These are phyloP conservation scores for Paramisgurnus dabryanus DNA, from an alignment of 2,113 vertebrate species.

Conservation along the genomic window DNA sequence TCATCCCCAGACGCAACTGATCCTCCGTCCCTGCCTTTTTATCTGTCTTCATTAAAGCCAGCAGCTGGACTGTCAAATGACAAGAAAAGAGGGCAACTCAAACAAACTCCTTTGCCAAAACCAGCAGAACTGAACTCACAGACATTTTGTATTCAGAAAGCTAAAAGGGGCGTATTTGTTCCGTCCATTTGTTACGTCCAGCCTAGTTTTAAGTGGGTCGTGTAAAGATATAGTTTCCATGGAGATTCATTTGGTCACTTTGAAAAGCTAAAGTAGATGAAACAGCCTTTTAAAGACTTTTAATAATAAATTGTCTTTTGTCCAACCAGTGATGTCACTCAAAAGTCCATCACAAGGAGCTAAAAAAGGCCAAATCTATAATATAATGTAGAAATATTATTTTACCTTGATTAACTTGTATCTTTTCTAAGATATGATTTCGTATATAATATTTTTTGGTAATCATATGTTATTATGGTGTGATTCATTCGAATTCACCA, in stretches of 20 bases:
- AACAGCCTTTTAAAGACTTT: no score
- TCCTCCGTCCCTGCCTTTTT: constrained; percentile 37
- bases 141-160: neutral
- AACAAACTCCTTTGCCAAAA: constrained; percentile 14
- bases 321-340: no score
- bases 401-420: no score
- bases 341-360: no score
- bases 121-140: neutral
- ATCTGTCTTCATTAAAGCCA: constrained; percentile 50
- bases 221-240: neutral
- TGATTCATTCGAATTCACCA: no score
- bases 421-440: no score
- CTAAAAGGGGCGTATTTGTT: neutral
- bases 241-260: neutral
- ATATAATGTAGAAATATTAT: no score
- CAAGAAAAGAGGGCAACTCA: constrained; percentile 1
- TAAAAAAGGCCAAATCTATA: no score
- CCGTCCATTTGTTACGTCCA: neutral
- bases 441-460: no score
- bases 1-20: constrained; percentile 44
- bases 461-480: no score
- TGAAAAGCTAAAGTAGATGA: neutral
- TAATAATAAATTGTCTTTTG: no score
- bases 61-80: constrained; percentile 39
- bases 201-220: neutral